phyloP scores from a whole-genome alignment of 1,140 invertebrate genomes.

The Eufriesea mexicana region DNA sequence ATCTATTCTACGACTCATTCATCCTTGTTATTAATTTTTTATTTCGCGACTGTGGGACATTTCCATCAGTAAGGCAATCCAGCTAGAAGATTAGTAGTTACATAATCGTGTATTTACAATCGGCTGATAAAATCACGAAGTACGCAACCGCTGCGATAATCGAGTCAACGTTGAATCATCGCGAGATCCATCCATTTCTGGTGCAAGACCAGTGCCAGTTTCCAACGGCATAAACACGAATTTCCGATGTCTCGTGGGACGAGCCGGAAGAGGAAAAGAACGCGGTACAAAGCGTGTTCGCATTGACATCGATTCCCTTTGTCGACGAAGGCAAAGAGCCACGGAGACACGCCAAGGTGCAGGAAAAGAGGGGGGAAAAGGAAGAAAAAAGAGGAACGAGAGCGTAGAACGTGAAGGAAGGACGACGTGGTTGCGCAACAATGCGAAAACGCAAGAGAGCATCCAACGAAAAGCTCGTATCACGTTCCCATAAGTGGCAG shows the following conservation, averaged over 20 bases:
- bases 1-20: too few species aligned
- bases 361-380: not conserved
- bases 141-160: too few species aligned
- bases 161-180: not conserved
- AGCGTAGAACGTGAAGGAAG: conserved; percentile 42
- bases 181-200: too few species aligned
- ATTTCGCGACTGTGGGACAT: not conserved
- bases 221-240: not conserved
- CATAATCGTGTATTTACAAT: not conserved
- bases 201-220: not conserved
- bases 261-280: conserved; percentile 6
- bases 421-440: conserved; percentile 73
- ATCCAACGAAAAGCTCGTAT: conserved; percentile 73
- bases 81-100: not conserved
- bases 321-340: conserved; percentile 29
- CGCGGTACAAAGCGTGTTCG: not conserved
- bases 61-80: not conserved
- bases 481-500: conserved; percentile 77
- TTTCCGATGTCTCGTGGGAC: conserved; percentile 29
- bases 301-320: conserved; percentile 72
- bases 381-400: conserved; percentile 3
- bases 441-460: conserved; percentile 75
- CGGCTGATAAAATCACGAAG: not conserved
- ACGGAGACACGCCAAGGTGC: not conserved
- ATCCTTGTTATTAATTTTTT: too few species aligned